phyloP scores from a whole-genome alignment of 1,140 invertebrate genomes.

The Macrosteles quadrilineatus region DNA sequence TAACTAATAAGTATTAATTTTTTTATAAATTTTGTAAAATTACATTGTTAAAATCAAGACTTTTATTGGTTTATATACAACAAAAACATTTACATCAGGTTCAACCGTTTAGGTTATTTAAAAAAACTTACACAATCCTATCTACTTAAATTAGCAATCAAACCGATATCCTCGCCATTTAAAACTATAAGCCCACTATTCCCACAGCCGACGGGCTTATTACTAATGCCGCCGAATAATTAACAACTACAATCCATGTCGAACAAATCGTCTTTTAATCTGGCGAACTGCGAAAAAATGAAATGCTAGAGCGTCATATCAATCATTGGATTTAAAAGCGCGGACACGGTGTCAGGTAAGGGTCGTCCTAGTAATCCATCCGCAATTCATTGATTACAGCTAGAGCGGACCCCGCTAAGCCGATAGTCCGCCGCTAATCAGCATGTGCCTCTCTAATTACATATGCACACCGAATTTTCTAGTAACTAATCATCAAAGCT shows the following conservation, averaged over 20 bases:
- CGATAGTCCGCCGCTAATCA: neutral
- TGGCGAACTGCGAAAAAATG: neutral
- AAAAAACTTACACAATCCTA: too few relatives aligned
- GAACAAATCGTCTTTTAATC: conserved; percentile 8
- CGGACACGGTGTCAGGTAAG: neutral
- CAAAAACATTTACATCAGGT: too few relatives aligned
- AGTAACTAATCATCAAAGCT: conserved; percentile 14
- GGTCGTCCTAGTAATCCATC: neutral
- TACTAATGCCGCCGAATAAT: too few relatives aligned
- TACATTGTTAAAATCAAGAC: too few relatives aligned
- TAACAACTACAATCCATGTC: neutral
- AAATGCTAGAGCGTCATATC: neutral
- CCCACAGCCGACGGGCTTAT: too few relatives aligned
- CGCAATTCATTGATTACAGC: conserved; percentile 16
- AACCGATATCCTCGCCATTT: too few relatives aligned
- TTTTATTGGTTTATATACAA: too few relatives aligned
- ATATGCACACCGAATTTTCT: conserved; percentile 16
- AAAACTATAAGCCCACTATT: too few relatives aligned
- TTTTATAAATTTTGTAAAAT: too few relatives aligned
- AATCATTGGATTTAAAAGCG: conserved; percentile 16
- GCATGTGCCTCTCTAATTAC: neutral
- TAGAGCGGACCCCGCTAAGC: conserved; percentile 12
- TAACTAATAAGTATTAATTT: too few relatives aligned
- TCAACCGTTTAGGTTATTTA: too few relatives aligned
- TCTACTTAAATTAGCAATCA: too few relatives aligned